Evolutionary conservation across 2,888 invertebrate genomes (phyloP).

Genomic region (Xiphydria camelus): DNA sequence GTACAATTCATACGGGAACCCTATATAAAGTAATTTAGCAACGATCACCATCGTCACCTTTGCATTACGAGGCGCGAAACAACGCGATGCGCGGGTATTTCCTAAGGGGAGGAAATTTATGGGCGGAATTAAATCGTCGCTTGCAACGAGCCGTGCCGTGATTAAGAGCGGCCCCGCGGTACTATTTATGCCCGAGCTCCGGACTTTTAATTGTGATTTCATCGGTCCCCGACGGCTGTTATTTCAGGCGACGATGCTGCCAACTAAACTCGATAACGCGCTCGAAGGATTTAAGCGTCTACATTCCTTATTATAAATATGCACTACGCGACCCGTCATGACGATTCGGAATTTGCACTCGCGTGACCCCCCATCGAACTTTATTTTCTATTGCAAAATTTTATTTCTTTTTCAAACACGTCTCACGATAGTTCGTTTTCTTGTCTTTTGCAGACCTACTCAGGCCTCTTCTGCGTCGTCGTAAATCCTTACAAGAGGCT

Average conservation of each 20-base stretch:
- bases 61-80: too few species aligned
- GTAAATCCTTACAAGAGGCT: conserved; percentile 99
- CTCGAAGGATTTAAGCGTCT: conserved; percentile 34
- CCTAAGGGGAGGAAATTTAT: too few species aligned
- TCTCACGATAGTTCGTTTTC: neutral
- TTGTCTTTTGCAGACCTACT: conserved; percentile 84
- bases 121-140: too few species aligned
- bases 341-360: too few species aligned
- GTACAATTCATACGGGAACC: too few species aligned
- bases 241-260: conserved; percentile 28
- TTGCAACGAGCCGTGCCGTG: too few species aligned
- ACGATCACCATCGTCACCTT: too few species aligned
- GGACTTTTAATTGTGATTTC: neutral
- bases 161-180: too few species aligned
- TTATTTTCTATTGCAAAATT: neutral
- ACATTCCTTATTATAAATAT: conserved; percentile 35
- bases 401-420: neutral
- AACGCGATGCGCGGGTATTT: too few species aligned
- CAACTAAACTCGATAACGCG: conserved; percentile 27
- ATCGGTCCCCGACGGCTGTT: conserved; percentile 10
- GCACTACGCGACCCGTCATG: conserved; percentile 13
- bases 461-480: conserved; percentile 99
- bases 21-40: too few species aligned
- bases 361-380: neutral
- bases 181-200: too few species aligned